Conservation (phyloP, 1,140 invertebrate genomes). For the Babylonia areolata region DNA sequence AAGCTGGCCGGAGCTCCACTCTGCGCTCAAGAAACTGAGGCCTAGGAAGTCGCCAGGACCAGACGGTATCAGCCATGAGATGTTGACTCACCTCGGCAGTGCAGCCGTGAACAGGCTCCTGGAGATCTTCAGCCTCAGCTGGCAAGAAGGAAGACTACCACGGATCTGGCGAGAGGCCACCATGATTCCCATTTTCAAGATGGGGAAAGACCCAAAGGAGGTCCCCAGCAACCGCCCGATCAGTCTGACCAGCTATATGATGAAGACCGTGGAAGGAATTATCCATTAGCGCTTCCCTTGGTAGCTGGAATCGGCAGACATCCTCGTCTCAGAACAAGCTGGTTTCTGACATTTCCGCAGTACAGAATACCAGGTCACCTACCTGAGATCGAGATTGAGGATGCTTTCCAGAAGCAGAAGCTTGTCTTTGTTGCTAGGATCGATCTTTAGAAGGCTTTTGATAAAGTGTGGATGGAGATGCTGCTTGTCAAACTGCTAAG, state of each 20-base stretch:
- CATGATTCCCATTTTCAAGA: constrained; percentile 40
- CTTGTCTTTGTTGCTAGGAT: not conserved
- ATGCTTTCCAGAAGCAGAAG: constrained; percentile 13
- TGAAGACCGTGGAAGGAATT: constrained; percentile 23
- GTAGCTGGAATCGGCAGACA: too few relatives aligned
- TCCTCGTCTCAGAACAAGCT: not conserved
- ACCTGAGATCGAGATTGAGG: not conserved
- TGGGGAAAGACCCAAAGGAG: constrained; percentile 26
- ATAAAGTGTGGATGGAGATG: constrained; percentile 11
- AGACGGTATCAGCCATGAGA: constrained; percentile 43
- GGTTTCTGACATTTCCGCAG: constrained; percentile 31
- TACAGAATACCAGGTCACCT: constrained; percentile 40
- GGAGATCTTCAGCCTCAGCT: constrained; percentile 41
- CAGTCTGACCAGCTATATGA: constrained; percentile 37
- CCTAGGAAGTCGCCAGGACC: constrained; percentile 20
- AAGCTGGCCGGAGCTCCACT: not conserved
- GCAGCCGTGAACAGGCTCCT: constrained; percentile 19
- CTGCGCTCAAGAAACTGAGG: not conserved
- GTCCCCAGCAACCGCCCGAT: constrained; percentile 34
- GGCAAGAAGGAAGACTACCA: constrained; percentile 23
- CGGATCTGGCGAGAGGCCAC: constrained; percentile 28
- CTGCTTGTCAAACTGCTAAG: constrained; percentile 5
- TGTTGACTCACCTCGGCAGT: constrained; percentile 33
- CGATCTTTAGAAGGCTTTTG: not conserved
- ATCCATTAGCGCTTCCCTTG: not conserved